Base-by-base conservation (phyloP, 2,888 invertebrate species). In the Gryllus longicercus region DNA sequence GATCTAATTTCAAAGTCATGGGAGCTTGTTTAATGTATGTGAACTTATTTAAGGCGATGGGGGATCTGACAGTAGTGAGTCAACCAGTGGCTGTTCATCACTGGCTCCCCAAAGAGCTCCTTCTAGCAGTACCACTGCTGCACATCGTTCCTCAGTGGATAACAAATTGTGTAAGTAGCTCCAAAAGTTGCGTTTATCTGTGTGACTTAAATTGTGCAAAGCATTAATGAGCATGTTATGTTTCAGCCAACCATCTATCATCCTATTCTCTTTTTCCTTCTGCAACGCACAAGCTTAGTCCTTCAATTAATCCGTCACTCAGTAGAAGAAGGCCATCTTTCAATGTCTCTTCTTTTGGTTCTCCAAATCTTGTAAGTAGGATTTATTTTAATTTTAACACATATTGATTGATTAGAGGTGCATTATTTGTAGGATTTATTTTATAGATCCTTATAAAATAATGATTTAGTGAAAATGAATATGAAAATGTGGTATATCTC, bases 41-140 rank as follows among this genome's bases (percentile, higher is more conserved):
- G 77, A 21, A 8, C 51, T 75, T 78, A 80, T 82, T 78, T 51
- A 63, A 82, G 87, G 85, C 25, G 89, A 89, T 83, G 89, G 90
- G 83, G 88, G 89, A 90, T 84, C 90, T 25, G 90, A 90, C 84
- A 90, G 89, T 83, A 89, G 90, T 82, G 90, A 90, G 84, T 90
- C 90, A 79, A 90, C 90, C 18, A 90, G 90, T 85, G 90, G 89
- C 50, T 90, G 90, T 84, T 90, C 90, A 81, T 90, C 90, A n/a
- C 86, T 89, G 79, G 87, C 88, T 82, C 88, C 88, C 10, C 88
- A 88, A 84, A 86, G 85, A 38, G 87, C 14, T n/a, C 14, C 63
- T n/a, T 63, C 63, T 18, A 63, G 63, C n/a, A n/a, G 63, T 63
- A 18, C 63, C 14, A 63, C n/a, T 18, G n/a, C 63, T 18, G n/a